A percentile compares a stretch with the other conserved stretches of the same genome.
These are phyloP conservation scores for Leptinotarsa haldemani DNA, from an alignment of 2,888 invertebrate genomes.

Conservation along the genomic window DNA sequence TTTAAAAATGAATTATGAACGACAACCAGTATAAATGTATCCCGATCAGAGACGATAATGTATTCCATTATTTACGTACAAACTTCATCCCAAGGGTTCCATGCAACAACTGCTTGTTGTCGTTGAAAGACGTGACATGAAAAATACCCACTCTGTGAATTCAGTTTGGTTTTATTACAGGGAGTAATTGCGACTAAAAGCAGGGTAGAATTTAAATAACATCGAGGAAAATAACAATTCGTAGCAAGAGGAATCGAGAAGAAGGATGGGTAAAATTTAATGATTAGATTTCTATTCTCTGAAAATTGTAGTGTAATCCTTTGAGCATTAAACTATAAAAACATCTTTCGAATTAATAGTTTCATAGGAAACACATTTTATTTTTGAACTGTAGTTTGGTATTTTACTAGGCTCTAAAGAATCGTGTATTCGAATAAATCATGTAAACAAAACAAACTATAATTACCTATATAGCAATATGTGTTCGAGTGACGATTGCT, in stretches of 20 bases:
- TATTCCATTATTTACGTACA: slow-evolving; percentile 30
- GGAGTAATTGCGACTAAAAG: slow-evolving; percentile 56
- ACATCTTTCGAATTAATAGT: not conserved
- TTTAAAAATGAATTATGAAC: not conserved
- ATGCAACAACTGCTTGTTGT: slow-evolving; percentile 46
- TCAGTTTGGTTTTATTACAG: slow-evolving; percentile 56
- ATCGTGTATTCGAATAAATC: too few relatives aligned
- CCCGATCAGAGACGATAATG: slow-evolving; percentile 14
- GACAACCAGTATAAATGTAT: slow-evolving; percentile 6
- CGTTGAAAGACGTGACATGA: slow-evolving; percentile 45
- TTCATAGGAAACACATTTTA: too few relatives aligned
- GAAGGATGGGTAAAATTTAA: not conserved
- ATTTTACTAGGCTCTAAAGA: too few relatives aligned
- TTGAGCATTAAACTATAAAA: not conserved
- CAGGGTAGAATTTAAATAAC: slow-evolving; percentile 37
- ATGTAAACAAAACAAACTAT: too few relatives aligned
- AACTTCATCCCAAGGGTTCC: slow-evolving; percentile 42
- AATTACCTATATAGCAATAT: too few relatives aligned
- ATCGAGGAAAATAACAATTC: slow-evolving; percentile 10
- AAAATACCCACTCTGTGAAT: slow-evolving; percentile 45
- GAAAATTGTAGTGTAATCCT: not conserved
- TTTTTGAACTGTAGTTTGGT: too few relatives aligned
- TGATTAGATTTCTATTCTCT: not conserved
- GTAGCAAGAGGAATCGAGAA: not conserved
- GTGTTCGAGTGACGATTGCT: too few relatives aligned